Evolutionary conservation across 2,888 invertebrate genomes (phyloP), one percentile per base, ranked within the genome.

Genomic region (Eutolmus rufibarbis): DNA sequence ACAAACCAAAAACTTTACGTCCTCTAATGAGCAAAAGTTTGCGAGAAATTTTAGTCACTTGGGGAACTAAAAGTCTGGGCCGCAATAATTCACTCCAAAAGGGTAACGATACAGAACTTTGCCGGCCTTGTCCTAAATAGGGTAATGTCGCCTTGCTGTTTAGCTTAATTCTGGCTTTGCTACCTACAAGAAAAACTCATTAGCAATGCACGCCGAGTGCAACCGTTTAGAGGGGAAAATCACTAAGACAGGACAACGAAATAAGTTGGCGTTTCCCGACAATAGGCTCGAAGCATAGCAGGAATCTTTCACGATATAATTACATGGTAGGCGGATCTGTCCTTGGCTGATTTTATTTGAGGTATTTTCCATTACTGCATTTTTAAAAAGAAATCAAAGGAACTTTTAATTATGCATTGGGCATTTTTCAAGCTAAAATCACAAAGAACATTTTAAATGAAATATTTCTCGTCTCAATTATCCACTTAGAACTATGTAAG

Each of bases 101-200:
- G 66, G 66, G 57, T 57, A 57, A 57, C 57, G 57, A 46, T 51
- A 79, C n/a, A 66, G 40, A 82, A 37, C 34, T 82, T 82, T 82
- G 37, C 51, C 19, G 82, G 34, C 82, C 82, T 82, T 82, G 82
- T 66, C 82, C 82, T 16, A 82, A 82, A 82, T 82, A 82, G 82
- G 37, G 66, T 34, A 56, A 51, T 66, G 82, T 82, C 82, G 34
- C 40, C 56, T 37, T 46, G 43, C 57, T 82, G 82, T 37, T 57
- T 57, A 57, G 40, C 82, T 57, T 57, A 66, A 82, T 56, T 31
- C 56, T 16, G 40, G n/a, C 1, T 28, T 12, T 78, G 23, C 51
- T 78, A 57, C 82, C 66, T 56, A 34, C 57, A 19, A 37, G 82
- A 23, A 82, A 82, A 82, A 37, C 57, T 82, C 57, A 82, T 82